Base-by-base conservation (phyloP, 1,140 invertebrate species). In the Nasonia longicornis region DNA sequence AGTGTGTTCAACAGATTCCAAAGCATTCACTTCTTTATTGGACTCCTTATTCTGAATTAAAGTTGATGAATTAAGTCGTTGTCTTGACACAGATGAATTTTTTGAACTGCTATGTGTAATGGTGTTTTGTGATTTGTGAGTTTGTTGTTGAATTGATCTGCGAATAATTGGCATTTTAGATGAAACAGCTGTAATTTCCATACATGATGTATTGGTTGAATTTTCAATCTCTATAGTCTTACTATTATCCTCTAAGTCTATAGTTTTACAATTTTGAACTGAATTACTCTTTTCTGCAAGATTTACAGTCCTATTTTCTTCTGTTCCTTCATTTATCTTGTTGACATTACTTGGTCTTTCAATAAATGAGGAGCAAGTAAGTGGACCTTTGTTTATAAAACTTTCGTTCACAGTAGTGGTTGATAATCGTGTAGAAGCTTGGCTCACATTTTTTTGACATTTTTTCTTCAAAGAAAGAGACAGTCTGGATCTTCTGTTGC, bases 351-450 rank as follows among this genome's bases (percentile, higher is more conserved):
- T 14, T 79, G 71, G 16, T 81, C 26, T 35, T 8, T 83, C 77
- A 29, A 87, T 86, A 67, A 88, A 89, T 26, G 88, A 86, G 1
- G 88, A 89, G 82, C 84, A 87, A 26, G 70, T 81, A 26, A 88
- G 48, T 22, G 87, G 86, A 8, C 67, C 8, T 76, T 73, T 77
- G 29, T 82, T 80, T 58, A 76, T 70, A 58, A 29, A 52, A 52
- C 45, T 83, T 31, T 83, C 81, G 76, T 69, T 77, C 31, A 64
- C 76, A 29, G 66, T 66, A 73, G 48, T 80, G 20, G 6, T n/a
- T 12, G 63, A 52, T 22, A 73, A 14, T 22, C 16, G 67, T 52
- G 35, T 71, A 63, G 72, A 63, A 52, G 22, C 26, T 70, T 69
- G 38, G 12, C 26, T 58, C 12, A 63, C 1, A 52, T 16, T 22